phyloP scores from a whole-genome alignment of 2,888 invertebrate species.

The Hybos culiciformis region DNA sequence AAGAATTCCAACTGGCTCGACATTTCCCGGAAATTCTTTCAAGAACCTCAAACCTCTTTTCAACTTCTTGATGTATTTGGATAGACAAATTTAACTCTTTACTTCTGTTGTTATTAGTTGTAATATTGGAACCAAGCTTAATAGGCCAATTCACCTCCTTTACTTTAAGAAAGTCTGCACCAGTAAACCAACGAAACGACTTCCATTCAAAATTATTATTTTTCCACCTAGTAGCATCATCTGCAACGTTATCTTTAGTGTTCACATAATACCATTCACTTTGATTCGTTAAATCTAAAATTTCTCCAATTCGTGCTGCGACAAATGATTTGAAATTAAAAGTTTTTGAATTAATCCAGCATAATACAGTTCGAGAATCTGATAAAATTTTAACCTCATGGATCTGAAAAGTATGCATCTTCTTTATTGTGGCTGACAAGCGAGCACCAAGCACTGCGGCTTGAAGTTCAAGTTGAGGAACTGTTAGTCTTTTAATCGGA shows the following conservation, averaged over 20 bases:
- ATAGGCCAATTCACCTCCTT: not conserved
- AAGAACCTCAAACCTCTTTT: not conserved
- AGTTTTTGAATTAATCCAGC: slow-evolving; percentile 1
- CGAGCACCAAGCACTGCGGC: too few species aligned
- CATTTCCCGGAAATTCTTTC: slow-evolving; percentile 3
- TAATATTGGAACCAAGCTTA: not conserved
- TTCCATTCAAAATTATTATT: not conserved
- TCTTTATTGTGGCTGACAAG: too few species aligned
- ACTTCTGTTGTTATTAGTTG: not conserved
- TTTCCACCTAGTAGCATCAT: slow-evolving; percentile 5
- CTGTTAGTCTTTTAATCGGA: too few species aligned
- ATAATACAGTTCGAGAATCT: slow-evolving; percentile 6
- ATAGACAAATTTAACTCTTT: not conserved
- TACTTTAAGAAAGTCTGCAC: not conserved
- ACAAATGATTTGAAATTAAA: slow-evolving; percentile 4
- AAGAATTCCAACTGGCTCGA: slow-evolving; percentile 2
- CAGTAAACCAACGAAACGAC: not conserved
- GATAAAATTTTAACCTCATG: slow-evolving; percentile 5
- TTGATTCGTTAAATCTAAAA: not conserved
- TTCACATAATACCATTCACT: not conserved
- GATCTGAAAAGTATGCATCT: slow-evolving; percentile 2
- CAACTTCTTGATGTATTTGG: too few species aligned
- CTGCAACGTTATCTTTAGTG: slow-evolving; percentile 5
- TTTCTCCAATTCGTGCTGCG: slow-evolving; percentile 3
- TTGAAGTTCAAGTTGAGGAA: too few species aligned